Base-by-base conservation (phyloP, 1,140 invertebrate species). In the Dendrolimus kikuchii region DNA sequence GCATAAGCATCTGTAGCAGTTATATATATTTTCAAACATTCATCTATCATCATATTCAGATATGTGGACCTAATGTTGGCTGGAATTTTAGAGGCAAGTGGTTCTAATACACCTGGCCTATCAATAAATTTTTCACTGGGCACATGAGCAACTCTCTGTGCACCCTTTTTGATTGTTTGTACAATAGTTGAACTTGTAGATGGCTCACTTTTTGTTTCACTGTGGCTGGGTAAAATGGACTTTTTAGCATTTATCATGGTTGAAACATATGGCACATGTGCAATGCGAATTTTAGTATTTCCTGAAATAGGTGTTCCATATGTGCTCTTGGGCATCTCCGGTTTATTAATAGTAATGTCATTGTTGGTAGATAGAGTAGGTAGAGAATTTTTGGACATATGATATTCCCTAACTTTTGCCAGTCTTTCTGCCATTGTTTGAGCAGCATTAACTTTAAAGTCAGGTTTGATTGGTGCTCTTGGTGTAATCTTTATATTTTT, bases 31-130 rank as follows among this genome's bases (percentile, higher is more conserved):
- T 95, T 93, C 6, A 94, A 82, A 79, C 93, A 96, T 74, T 97
- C 93, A 75, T 96, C 94, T 47, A 96, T 94, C 89, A 98, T 93
- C 72, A 93, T 86, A 72, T 96, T 94, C 46, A 97, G 90, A 82
- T 95, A 96, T 68, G 92, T 90, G 64, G 95, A 95, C 53, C 96
- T 90, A 49, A 96, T 91, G 64, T 94, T 96, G 40, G 92, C 90
- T 5, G 95, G 92, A 51, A 98, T 94, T 82, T 96, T 97, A 8
- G 93, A 93, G 47, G 91, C 92, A 8, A 93, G 88, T 50, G 91
- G 87, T 78, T 94, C 92, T 43, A 96, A 63, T 10, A 92, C 90
- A 40, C 86, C 80, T 42, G 86, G 86, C 46, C 86, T 63, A 55
- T 88, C 84, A 57, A 83, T 81, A 57, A 89, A 88, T 53, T 87